phyloP scores from a whole-genome alignment of 1,140 invertebrate species.

The Drosophila ficusphila region DNA sequence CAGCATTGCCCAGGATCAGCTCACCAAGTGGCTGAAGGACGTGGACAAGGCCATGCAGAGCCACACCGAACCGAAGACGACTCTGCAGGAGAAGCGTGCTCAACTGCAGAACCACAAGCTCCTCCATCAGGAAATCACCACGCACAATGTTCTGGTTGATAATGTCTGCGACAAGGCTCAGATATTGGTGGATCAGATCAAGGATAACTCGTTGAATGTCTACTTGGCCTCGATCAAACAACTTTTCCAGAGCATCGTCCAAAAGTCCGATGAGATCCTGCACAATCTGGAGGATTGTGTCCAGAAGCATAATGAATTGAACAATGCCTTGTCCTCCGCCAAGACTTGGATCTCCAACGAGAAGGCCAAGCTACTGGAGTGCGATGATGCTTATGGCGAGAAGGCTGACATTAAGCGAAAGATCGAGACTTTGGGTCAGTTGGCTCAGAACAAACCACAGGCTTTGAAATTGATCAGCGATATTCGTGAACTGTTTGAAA shows the following conservation, averaged over 20 bases:
- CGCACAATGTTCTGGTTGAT: slow-evolving; percentile 94
- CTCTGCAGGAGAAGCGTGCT: slow-evolving; percentile 96
- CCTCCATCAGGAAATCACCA: slow-evolving; percentile 97
- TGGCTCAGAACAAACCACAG: slow-evolving; percentile 89
- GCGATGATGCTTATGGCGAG: slow-evolving; percentile 92
- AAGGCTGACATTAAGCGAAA: slow-evolving; percentile 91
- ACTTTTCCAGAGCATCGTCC: slow-evolving; percentile 94
- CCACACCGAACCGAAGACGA: slow-evolving; percentile 95
- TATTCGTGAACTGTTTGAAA: slow-evolving; percentile 88
- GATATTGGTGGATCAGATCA: slow-evolving; percentile 94
- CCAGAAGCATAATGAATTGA: slow-evolving; percentile 92
- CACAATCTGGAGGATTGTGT: slow-evolving; percentile 94
- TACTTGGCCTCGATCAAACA: slow-evolving; percentile 95
- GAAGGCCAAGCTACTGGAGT: slow-evolving; percentile 90
- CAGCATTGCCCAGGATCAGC: slow-evolving; percentile 93
- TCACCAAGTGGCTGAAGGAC: slow-evolving; percentile 96
- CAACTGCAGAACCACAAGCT: slow-evolving; percentile 97
- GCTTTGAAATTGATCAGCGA: slow-evolving; percentile 90
- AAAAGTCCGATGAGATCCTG: slow-evolving; percentile 93
- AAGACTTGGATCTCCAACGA: slow-evolving; percentile 92
- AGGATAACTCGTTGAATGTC: slow-evolving; percentile 93
- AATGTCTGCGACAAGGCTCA: slow-evolving; percentile 96
- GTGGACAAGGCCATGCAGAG: slow-evolving; percentile 96
- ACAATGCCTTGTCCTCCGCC: slow-evolving; percentile 89
- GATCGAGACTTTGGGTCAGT: slow-evolving; percentile 88